Base-by-base conservation (phyloP, 2,888 invertebrate genomes). In the Mesochorus sp. region DNA sequence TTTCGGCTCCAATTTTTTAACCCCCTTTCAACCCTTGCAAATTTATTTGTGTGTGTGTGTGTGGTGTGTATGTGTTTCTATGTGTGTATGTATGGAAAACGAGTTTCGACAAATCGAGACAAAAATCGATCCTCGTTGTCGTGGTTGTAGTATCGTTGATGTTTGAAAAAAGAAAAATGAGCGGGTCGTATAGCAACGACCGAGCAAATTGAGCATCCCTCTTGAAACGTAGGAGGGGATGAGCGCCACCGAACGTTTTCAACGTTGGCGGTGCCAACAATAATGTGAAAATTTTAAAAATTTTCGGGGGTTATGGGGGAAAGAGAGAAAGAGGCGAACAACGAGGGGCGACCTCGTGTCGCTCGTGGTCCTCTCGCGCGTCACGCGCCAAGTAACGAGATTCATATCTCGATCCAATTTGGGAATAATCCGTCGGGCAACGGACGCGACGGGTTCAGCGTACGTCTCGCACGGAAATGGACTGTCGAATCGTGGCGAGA, bases 391-490 rank as follows among this genome's bases (percentile, higher is more conserved):
- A 86, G 76, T 85, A 82, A 85, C 86, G 89, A 89, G 90, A 89
- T 89, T 90, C 90, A 90, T 90, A 90, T 89, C 90, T 89, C 90
- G 84, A 81, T 84, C 28, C 82, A 87, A 87, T 86, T 83, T 84
- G 81, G 67, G 83, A 80, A 67, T 81, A 82, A 83, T 72, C 81
- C 80, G 73, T 55, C 49, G n/a, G n/a, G n/a, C n/a, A n/a, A n/a
- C 42, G 37, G 72, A 73, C 74, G 73, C 81, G 83, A 73, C 78
- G 67, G 39, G 61, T 76, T 91, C 91, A 91, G 79, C 91, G 91
- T 87, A 91, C 87, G 75, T 91, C 91, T 44, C 88, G 89, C 86
- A 90, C n/a, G n/a, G n/a, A n/a, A n/a, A n/a, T n/a, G n/a, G n/a
- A n/a, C n/a, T n/a, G n/a, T n/a, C n/a, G n/a, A n/a, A n/a, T n/a